A percentile compares a stretch with the other conserved stretches of the same genome.
These are phyloP conservation scores for Galbula dea DNA, from an alignment of 2,113 vertebrate species.

Conservation along the genomic window DNA sequence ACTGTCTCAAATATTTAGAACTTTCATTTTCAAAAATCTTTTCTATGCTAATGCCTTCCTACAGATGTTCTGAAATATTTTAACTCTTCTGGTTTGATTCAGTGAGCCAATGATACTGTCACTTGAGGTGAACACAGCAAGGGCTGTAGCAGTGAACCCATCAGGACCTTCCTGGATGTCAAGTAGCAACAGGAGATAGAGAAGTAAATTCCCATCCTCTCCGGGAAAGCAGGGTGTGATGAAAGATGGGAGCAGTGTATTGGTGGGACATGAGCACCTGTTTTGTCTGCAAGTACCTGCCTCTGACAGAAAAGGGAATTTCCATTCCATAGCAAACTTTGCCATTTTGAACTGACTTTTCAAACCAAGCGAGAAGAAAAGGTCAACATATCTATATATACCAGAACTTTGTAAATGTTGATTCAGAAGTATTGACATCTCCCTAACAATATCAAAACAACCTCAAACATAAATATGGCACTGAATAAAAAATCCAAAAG, in stretches of 20 bases:
- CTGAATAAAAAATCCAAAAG: background rate
- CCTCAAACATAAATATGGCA: background rate
- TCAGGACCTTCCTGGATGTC: background rate
- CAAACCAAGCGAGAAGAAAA: slow-evolving; percentile 27
- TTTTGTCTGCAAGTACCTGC: background rate
- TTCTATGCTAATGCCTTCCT: slow-evolving; percentile 13
- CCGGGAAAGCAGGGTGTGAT: fast-evolving
- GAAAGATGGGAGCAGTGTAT: background rate
- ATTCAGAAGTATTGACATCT: slow-evolving; percentile 38
- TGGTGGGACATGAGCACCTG: background rate
- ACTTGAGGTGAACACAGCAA: background rate
- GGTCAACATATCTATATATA: slow-evolving; percentile 43
- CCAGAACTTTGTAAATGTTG: background rate
- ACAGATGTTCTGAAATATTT: slow-evolving; percentile 42
- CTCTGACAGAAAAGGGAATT: background rate
- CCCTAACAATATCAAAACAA: slow-evolving; percentile 34
- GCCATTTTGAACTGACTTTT: slow-evolving; percentile 48
- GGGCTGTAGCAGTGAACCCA: background rate
- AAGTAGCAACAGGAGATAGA: background rate
- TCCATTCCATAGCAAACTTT: slow-evolving; percentile 7
- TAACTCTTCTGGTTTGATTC: background rate
- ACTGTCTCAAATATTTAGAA: background rate
- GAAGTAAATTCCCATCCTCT: background rate
- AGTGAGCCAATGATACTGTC: background rate
- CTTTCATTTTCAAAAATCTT: background rate